phyloP scores from a whole-genome alignment of 1,140 invertebrate genomes.

The Drosophila gunungcola region DNA sequence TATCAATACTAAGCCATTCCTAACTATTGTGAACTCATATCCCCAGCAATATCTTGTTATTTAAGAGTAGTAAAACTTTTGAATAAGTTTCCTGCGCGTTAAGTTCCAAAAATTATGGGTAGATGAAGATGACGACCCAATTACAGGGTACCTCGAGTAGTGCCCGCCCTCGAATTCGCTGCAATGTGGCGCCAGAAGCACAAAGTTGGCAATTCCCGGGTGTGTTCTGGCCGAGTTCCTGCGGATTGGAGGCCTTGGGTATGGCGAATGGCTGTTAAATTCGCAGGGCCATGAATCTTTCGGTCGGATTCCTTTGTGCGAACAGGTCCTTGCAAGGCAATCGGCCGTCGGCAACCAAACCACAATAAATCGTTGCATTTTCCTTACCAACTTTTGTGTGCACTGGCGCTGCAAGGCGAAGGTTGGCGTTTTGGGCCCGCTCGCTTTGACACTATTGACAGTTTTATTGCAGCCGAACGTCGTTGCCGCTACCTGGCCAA shows the following conservation, averaged over 20 bases:
- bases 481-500: constrained; percentile 39
- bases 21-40: too few species aligned
- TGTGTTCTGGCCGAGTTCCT: constrained; percentile 15
- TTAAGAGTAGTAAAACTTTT: too few species aligned
- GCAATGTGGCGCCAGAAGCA: constrained; percentile 26
- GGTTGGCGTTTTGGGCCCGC: constrained; percentile 2
- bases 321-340: constrained; percentile 49
- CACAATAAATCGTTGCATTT: constrained; percentile 62
- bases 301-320: constrained; percentile 36
- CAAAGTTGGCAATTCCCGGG: constrained; percentile 40
- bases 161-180: not conserved
- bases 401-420: constrained; percentile 14
- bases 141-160: not conserved
- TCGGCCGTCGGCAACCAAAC: constrained; percentile 30
- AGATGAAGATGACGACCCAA: not conserved
- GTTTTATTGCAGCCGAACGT: constrained; percentile 58
- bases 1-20: too few species aligned
- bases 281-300: constrained; percentile 56
- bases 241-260: not conserved
- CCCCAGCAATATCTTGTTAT: too few species aligned
- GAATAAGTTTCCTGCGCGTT: too few species aligned
- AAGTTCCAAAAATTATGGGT: not conserved
- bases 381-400: constrained; percentile 44
- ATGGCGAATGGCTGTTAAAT: constrained; percentile 48
- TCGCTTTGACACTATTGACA: constrained; percentile 56